phyloP scores from a whole-genome alignment of 1,140 invertebrate species.

The Belonocnema kinseyi region DNA sequence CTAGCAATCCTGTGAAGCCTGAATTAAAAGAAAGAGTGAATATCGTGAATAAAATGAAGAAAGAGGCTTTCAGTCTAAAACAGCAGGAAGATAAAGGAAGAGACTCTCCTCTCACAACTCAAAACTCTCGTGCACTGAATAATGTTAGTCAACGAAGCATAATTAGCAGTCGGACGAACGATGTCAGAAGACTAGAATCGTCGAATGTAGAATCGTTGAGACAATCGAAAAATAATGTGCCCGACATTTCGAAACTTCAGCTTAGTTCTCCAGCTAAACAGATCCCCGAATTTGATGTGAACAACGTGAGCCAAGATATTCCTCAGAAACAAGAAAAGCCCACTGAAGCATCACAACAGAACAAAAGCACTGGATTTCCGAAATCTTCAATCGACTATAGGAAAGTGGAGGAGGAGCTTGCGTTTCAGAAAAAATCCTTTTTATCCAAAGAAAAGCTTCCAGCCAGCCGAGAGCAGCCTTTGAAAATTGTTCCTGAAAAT shows the following conservation, averaged over 20 bases:
- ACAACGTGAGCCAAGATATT: no score
- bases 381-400: neutral
- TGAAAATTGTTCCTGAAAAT: constrained; percentile 54
- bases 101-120: neutral
- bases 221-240: no score
- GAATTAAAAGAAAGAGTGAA: constrained; percentile 1
- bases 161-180: no score
- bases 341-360: neutral
- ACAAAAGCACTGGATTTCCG: neutral
- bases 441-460: constrained; percentile 48
- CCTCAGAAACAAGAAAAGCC: neutral
- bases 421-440: constrained; percentile 16
- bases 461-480: constrained; percentile 45
- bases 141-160: no score
- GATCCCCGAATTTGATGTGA: neutral
- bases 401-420: constrained; percentile 7
- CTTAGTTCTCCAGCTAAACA: no score
- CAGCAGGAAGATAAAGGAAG: neutral
- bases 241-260: neutral
- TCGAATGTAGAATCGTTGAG: no score
- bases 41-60: neutral
- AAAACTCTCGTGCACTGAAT: no score
- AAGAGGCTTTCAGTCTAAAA: neutral
- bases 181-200: no score
- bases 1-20: neutral